phyloP scores from a whole-genome alignment of 2,888 invertebrate species.

The Pollenia angustigena region DNA sequence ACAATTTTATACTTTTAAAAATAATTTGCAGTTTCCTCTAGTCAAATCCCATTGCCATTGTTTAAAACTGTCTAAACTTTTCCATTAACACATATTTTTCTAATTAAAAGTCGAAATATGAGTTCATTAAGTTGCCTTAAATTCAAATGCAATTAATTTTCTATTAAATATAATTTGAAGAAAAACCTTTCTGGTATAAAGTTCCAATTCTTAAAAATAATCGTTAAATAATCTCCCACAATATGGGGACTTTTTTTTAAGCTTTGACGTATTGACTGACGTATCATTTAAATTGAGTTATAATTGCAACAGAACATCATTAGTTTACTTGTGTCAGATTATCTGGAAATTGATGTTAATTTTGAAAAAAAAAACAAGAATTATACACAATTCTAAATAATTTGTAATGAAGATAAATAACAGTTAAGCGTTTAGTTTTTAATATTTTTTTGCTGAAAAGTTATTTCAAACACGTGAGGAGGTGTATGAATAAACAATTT shows the following conservation, averaged over 20 bases:
- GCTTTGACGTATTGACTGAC: slow-evolving; percentile 4
- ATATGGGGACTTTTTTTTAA: slow-evolving; percentile 8
- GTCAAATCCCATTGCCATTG: too few relatives aligned
- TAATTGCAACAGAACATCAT: slow-evolving; percentile 34
- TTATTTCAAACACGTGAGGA: slow-evolving; percentile 27
- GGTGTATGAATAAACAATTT: not conserved
- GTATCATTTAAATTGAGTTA: slow-evolving; percentile 40
- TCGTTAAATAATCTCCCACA: not conserved
- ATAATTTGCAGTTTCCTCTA: too few relatives aligned
- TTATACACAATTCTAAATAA: slow-evolving; percentile 20
- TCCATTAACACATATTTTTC: too few relatives aligned
- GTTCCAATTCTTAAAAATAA: not conserved
- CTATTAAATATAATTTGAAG: too few relatives aligned
- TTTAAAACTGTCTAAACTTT: too few relatives aligned
- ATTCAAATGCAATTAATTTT: too few relatives aligned
- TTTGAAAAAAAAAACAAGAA: not conserved
- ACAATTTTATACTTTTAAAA: too few relatives aligned
- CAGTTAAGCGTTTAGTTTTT: not conserved
- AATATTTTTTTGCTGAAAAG: slow-evolving; percentile 1
- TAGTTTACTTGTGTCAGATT: slow-evolving; percentile 29
- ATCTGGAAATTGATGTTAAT: slow-evolving; percentile 32
- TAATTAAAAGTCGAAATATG: too few relatives aligned
- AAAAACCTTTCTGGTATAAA: too few relatives aligned
- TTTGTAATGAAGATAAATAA: slow-evolving; percentile 32
- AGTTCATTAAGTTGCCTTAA: too few relatives aligned